phyloP scores from a whole-genome alignment of 2,888 invertebrate species.

The Ochlodes sylvanus region DNA sequence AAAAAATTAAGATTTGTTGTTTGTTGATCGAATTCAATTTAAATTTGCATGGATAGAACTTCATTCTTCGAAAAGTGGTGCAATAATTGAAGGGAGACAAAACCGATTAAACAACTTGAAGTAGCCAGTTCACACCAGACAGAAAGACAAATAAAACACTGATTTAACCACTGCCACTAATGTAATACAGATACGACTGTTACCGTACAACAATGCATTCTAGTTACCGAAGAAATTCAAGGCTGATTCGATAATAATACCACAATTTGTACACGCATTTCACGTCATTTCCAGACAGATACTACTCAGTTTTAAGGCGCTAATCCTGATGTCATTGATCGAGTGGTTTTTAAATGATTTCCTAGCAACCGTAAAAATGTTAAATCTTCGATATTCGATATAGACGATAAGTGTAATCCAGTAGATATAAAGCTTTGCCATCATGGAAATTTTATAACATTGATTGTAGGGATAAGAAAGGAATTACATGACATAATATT shows the following conservation, averaged over 20 bases:
- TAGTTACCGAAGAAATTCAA: slow-evolving; percentile 23
- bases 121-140: background rate
- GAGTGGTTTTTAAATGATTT: slow-evolving; percentile 22
- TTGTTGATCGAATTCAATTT: too few species aligned
- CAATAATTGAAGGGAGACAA: background rate
- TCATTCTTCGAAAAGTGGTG: too few species aligned
- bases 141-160: background rate
- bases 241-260: slow-evolving; percentile 25
- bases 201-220: slow-evolving; percentile 22
- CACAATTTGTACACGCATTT: slow-evolving; percentile 16
- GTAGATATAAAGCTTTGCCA: too few species aligned
- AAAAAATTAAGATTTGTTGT: too few species aligned
- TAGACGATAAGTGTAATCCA: background rate
- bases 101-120: background rate
- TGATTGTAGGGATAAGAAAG: too few species aligned
- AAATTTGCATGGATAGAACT: too few species aligned
- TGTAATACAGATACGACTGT: background rate
- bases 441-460: too few species aligned
- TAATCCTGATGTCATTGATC: slow-evolving; percentile 20
- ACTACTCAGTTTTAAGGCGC: background rate
- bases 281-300: slow-evolving; percentile 5
- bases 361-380: slow-evolving; percentile 9
- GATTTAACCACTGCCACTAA: background rate
- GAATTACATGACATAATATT: too few species aligned
- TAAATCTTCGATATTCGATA: slow-evolving; percentile 1